Conservation (phyloP, 2,113 vertebrate species). For the Eulemur rufifrons region DNA sequence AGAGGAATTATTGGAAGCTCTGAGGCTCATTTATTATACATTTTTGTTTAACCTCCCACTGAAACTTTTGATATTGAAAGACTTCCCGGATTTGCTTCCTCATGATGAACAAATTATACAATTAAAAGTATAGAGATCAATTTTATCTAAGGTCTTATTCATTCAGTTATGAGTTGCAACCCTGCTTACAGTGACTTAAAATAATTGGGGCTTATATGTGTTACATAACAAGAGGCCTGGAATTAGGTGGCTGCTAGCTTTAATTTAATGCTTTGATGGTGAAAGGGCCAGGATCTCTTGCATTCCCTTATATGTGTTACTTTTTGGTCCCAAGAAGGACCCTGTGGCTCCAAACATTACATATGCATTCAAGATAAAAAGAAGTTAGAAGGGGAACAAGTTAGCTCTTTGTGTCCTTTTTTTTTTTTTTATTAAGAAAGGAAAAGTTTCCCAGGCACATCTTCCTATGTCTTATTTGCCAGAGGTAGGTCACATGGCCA, state of each 20-base stretch:
- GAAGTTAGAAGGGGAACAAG: not conserved
- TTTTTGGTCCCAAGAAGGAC: not conserved
- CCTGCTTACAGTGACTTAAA: not conserved
- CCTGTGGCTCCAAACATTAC: not conserved
- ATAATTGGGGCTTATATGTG: not conserved
- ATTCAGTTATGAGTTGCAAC: not conserved
- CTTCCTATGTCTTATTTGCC: not conserved
- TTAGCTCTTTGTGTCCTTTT: not conserved
- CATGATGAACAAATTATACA: not conserved
- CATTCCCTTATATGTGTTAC: not conserved
- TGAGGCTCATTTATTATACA: not conserved
- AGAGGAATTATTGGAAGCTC: not conserved
- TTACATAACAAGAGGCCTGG: not conserved
- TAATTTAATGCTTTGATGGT: not conserved
- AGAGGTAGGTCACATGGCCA: not conserved
- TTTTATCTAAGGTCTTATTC: not conserved
- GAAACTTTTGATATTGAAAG: slow-evolving; percentile 8
- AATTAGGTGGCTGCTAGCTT: not conserved
- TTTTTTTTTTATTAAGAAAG: not conserved
- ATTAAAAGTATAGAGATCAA: not conserved
- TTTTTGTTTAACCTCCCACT: not conserved
- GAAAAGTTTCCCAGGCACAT: not conserved
- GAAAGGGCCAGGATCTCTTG: not conserved
- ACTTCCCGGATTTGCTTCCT: slow-evolving; percentile 12
- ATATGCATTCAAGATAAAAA: not conserved